Evolutionary conservation across 2,797 vertebrate species (phyloP).

Genomic region (Acipenser ruthenus): DNA sequence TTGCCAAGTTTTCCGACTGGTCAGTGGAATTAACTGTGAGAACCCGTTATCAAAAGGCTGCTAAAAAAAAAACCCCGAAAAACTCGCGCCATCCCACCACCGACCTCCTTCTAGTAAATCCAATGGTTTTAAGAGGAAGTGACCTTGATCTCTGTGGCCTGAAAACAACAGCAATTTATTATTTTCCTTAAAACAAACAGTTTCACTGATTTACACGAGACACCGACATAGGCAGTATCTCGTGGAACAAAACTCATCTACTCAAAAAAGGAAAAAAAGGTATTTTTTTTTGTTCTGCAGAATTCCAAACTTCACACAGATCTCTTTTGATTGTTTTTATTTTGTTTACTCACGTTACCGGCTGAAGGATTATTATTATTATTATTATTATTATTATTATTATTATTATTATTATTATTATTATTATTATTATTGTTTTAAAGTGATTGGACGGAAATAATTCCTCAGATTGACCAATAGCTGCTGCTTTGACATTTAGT

Average conservation of each 20-base stretch:
- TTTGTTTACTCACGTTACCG: constrained; percentile 52
- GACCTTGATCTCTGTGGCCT: constrained; percentile 61
- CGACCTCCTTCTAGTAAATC: constrained; percentile 17
- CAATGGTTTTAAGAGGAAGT: constrained; percentile 57
- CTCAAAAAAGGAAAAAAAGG: constrained; percentile 50
- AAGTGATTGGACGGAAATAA: constrained; percentile 54
- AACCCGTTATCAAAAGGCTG: constrained; percentile 58
- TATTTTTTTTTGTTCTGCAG: constrained; percentile 51
- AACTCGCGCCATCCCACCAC: neutral
- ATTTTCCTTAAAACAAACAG: constrained; percentile 50
- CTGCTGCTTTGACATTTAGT: constrained; percentile 81
- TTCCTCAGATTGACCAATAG: constrained; percentile 91
- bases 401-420: neutral
- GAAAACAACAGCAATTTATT: constrained; percentile 50
- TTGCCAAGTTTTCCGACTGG: constrained; percentile 59
- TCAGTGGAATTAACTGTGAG: constrained; percentile 62
- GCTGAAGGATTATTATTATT: constrained; percentile 71
- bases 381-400: neutral
- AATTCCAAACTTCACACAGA: constrained; percentile 59
- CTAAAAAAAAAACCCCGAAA: constrained; percentile 40
- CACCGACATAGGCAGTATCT: constrained; percentile 39
- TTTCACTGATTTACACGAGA: constrained; percentile 25
- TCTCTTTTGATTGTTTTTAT: constrained; percentile 38
- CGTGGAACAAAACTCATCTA: constrained; percentile 55
- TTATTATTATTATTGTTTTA: constrained; percentile 7